phyloP scores from a whole-genome alignment of 2,113 vertebrate species.

The Gyps fulvus region DNA sequence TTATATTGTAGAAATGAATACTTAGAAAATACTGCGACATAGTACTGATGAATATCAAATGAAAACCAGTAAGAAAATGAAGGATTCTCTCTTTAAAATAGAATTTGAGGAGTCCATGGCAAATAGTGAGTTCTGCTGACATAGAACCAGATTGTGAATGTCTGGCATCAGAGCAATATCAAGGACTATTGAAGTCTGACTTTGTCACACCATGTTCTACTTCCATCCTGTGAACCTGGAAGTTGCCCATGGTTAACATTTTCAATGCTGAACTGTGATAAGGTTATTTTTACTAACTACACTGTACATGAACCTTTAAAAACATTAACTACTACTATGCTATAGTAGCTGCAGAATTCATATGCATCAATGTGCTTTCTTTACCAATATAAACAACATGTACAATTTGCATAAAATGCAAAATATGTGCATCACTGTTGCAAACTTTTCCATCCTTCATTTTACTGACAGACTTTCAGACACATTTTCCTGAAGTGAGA shows the following conservation, averaged over 20 bases:
- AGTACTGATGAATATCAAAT: not conserved
- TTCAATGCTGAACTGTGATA: not conserved
- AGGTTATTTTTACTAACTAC: not conserved
- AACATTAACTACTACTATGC: not conserved
- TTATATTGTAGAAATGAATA: not conserved
- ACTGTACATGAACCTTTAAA: not conserved
- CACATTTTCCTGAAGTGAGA: slow-evolving; percentile 25
- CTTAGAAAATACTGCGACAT: not conserved
- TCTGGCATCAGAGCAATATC: not conserved
- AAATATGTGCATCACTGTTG: not conserved
- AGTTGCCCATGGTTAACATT: not conserved
- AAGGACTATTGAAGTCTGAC: not conserved
- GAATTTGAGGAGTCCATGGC: not conserved
- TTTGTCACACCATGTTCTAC: not conserved
- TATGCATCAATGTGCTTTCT: not conserved
- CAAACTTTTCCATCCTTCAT: not conserved
- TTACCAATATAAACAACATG: not conserved
- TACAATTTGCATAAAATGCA: not conserved
- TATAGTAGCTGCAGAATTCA: not conserved
- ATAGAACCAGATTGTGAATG: not conserved
- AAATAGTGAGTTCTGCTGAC: not conserved
- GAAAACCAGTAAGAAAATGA: not conserved
- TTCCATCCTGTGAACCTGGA: not conserved
- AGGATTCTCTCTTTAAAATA: not conserved
- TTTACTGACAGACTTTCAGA: not conserved